A percentile compares a stretch with the other conserved stretches of the same genome.
Evolutionary conservation across 2,888 invertebrate species (phyloP).

Genomic region (Pyrochroa serraticornis): DNA sequence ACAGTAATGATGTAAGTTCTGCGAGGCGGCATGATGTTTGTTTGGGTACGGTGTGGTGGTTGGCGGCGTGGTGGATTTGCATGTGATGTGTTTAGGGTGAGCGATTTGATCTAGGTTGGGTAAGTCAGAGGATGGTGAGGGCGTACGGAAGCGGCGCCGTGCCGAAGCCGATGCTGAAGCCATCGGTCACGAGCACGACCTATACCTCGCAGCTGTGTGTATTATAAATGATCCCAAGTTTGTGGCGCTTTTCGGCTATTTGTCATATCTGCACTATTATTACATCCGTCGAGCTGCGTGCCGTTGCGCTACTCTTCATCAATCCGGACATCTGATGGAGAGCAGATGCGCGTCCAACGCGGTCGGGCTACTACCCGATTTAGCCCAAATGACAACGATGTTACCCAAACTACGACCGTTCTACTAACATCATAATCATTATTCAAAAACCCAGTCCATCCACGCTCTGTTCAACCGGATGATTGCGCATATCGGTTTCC

Average conservation of each 20-base stretch:
- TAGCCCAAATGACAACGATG: slow-evolving; percentile 20
- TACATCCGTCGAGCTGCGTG: slow-evolving; percentile 53
- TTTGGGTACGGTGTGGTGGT: slow-evolving; percentile 17
- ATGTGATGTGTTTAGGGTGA: slow-evolving; percentile 23
- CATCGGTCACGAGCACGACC: slow-evolving; percentile 52
- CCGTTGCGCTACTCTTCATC: slow-evolving; percentile 50
- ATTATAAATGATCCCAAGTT: slow-evolving; percentile 60
- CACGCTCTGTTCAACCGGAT: slow-evolving; percentile 7
- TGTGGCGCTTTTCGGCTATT: slow-evolving; percentile 59
- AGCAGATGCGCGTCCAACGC: slow-evolving; percentile 35
- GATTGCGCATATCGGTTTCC: slow-evolving; percentile 17
- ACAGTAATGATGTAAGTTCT: slow-evolving; percentile 13
- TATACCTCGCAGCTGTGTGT: slow-evolving; percentile 57
- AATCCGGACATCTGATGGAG: slow-evolving; percentile 47
- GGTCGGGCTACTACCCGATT: slow-evolving; percentile 20
- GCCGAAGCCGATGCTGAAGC: slow-evolving; percentile 29
- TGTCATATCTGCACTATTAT: slow-evolving; percentile 60
- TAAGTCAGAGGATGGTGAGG: slow-evolving; percentile 2
- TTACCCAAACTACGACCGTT: slow-evolving; percentile 15
- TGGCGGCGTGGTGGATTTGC: slow-evolving; percentile 15
- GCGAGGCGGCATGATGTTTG: slow-evolving; percentile 12
- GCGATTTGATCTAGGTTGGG: slow-evolving; percentile 19
- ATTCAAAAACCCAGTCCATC: slow-evolving; percentile 15
- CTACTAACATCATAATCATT: slow-evolving; percentile 16
- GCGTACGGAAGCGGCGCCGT: slow-evolving; percentile 11